Percentiles rank a stretch among this genome's conserved stretches.
Evolutionary conservation across 2,113 vertebrate species (phyloP).

Genomic region (Anguilla japonica): DNA sequence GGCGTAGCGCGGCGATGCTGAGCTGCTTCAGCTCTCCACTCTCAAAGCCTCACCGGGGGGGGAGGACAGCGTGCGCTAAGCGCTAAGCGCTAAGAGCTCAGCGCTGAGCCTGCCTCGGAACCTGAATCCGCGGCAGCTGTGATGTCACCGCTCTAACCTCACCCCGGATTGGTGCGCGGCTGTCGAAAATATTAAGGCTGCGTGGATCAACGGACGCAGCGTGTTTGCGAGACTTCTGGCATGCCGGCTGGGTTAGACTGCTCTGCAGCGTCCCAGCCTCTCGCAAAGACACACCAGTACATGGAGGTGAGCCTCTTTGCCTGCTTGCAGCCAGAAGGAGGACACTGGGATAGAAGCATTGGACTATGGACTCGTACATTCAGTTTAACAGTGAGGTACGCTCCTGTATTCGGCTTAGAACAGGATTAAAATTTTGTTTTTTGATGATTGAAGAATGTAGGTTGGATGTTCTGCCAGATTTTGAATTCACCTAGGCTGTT

Average conservation of each 20-base stretch:
- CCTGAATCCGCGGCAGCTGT: slow-evolving; percentile 69
- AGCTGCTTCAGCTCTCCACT: slow-evolving; percentile 4
- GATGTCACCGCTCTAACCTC: slow-evolving; percentile 83
- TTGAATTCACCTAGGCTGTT: neutral
- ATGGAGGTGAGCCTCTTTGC: neutral
- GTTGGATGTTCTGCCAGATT: neutral
- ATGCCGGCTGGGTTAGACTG: slow-evolving; percentile 23
- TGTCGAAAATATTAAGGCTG: slow-evolving; percentile 61
- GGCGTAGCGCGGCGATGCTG: neutral
- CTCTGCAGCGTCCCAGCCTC: slow-evolving; percentile 16
- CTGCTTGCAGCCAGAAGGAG: slow-evolving; percentile 68
- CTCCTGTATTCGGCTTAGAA: slow-evolving; percentile 36
- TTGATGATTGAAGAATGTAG: neutral
- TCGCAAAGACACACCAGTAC: slow-evolving; percentile 64
- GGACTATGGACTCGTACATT: slow-evolving; percentile 74
- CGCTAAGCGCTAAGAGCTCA: slow-evolving; percentile 5
- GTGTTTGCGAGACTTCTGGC: slow-evolving; percentile 45
- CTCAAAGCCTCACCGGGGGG: neutral
- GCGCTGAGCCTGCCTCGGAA: slow-evolving; percentile 59
- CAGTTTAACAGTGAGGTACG: slow-evolving; percentile 86
- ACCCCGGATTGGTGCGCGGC: slow-evolving; percentile 63
- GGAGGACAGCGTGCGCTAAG: neutral
- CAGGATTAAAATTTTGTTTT: neutral
- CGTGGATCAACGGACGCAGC: slow-evolving; percentile 50
- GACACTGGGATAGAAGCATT: slow-evolving; percentile 62